Percentiles rank a stretch among this genome's conserved stretches.
These are phyloP conservation scores for Cantharis rufa DNA, from an alignment of 2,888 invertebrate genomes.

Conservation along the genomic window DNA sequence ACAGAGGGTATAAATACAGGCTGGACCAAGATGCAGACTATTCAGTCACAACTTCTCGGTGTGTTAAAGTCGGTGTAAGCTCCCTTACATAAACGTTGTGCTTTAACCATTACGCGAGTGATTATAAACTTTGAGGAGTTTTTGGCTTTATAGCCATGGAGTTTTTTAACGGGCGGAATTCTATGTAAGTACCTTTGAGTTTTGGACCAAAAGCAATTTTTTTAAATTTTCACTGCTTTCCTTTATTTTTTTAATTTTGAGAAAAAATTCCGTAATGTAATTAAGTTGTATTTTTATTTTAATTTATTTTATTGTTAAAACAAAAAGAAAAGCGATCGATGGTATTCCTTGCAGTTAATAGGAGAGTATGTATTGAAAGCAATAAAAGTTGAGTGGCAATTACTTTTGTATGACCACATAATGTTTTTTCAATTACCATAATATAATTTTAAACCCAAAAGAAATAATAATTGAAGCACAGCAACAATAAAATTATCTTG, in stretches of 20 bases:
- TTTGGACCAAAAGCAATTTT: neutral
- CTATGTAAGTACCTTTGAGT: conserved; percentile 19
- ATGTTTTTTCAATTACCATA: neutral
- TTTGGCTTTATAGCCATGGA: conserved; percentile 17
- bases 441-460: neutral
- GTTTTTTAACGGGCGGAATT: conserved; percentile 16
- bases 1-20: conserved; percentile 31
- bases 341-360: neutral
- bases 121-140: conserved; percentile 7
- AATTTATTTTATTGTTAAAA: neutral
- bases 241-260: neutral
- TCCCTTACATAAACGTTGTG: conserved; percentile 18
- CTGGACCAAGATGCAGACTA: conserved; percentile 25
- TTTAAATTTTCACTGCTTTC: neutral
- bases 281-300: neutral
- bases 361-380: neutral
- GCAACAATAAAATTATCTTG: neutral
- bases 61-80: conserved; percentile 22
- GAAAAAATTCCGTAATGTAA: neutral
- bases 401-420: neutral
- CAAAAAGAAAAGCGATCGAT: neutral
- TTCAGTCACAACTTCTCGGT: conserved; percentile 26
- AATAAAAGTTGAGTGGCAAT: neutral
- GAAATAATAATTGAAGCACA: neutral
- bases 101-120: conserved; percentile 25